Percentiles rank a stretch among this genome's conserved stretches.
phyloP scores from a whole-genome alignment of 1,140 invertebrate genomes.

The Idris sp. region DNA sequence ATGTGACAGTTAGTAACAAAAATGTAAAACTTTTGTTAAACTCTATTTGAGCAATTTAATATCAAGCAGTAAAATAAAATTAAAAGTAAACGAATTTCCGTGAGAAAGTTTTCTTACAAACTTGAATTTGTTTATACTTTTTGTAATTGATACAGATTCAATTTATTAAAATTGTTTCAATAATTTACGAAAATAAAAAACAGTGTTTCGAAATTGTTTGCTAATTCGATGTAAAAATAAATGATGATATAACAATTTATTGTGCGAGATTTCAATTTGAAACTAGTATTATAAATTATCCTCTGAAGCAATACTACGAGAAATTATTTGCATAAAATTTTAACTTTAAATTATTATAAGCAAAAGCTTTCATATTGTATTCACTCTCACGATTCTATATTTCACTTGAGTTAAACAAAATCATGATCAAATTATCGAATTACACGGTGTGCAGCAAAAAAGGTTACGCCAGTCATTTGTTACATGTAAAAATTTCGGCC shows the following conservation, averaged over 20 bases:
- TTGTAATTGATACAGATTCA: too few species aligned
- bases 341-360: too few species aligned
- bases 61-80: too few species aligned
- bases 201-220: slow-evolving; percentile 14
- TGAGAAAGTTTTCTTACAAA: too few species aligned
- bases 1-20: too few species aligned
- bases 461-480: slow-evolving; percentile 41
- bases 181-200: slow-evolving; percentile 20
- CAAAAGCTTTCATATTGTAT: too few species aligned
- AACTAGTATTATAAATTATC: too few species aligned
- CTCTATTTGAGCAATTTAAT: too few species aligned
- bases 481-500: neutral
- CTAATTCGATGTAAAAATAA: slow-evolving; percentile 11
- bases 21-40: too few species aligned
- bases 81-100: too few species aligned
- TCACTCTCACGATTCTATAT: slow-evolving; percentile 50
- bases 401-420: slow-evolving; percentile 40
- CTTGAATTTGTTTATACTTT: too few species aligned
- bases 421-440: slow-evolving; percentile 46
- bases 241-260: slow-evolving; percentile 41
- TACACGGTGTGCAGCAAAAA: slow-evolving; percentile 15
- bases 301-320: slow-evolving; percentile 28
- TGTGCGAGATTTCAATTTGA: slow-evolving; percentile 40
- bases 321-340: slow-evolving; percentile 16
- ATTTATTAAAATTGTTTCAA: too few species aligned